Evolutionary conservation across 2,797 vertebrate genomes (phyloP).

Genomic region (Heterohyrax brucei): DNA sequence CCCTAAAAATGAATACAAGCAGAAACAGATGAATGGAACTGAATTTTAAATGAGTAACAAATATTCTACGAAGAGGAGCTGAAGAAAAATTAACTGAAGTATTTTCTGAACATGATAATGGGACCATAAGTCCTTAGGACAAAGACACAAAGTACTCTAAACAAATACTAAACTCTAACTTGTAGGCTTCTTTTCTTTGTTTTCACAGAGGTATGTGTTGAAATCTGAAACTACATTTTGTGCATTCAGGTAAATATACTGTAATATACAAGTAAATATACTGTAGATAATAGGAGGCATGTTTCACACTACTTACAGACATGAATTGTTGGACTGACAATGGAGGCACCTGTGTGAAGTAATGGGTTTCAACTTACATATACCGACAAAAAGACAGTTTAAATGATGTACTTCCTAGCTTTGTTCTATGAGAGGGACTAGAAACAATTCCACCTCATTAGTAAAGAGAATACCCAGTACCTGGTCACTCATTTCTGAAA

Average conservation of each 20-base stretch:
- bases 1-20: constrained; percentile 12
- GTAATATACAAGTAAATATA: not conserved
- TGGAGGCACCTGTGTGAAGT: not conserved
- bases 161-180: constrained; percentile 30
- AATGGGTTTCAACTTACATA: not conserved
- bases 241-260: not conserved
- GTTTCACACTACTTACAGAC: not conserved
- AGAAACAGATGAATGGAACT: constrained; percentile 12
- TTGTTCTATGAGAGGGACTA: not conserved
- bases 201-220: not conserved
- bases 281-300: not conserved
- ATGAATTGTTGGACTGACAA: not conserved
- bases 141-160: constrained; percentile 29
- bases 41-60: constrained; percentile 28
- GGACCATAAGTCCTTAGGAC: not conserved
- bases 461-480: not conserved
- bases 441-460: not conserved
- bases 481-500: not conserved
- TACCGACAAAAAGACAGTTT: not conserved
- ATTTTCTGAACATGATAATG: not conserved
- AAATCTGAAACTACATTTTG: not conserved
- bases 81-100: constrained; percentile 6
- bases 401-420: not conserved
- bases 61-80: not conserved
- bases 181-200: not conserved